Conservation (phyloP, 1,140 invertebrate genomes). For the Lamellibrachia luymesi region DNA sequence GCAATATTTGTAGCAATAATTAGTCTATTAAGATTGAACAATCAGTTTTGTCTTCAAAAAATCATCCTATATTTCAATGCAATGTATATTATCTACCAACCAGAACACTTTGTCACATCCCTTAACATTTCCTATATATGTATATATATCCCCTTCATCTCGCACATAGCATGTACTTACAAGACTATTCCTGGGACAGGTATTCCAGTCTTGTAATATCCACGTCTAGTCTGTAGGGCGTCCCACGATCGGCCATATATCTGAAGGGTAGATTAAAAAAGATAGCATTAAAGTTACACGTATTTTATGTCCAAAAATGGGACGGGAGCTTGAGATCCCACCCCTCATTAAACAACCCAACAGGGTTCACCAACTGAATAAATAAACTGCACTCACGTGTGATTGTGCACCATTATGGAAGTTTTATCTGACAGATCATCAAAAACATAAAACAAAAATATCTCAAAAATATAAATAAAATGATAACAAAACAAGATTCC, state of each 20-base stretch:
- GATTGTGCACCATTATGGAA: no score
- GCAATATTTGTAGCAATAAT: background rate
- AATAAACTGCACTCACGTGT: no score
- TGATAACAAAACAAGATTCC: background rate
- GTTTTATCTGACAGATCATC: background rate
- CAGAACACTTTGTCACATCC: background rate
- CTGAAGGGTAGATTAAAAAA: slow-evolving; percentile 33
- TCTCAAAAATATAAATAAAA: background rate
- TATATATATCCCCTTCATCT: background rate
- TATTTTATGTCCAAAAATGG: background rate
- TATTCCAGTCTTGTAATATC: slow-evolving; percentile 38
- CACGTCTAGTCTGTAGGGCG: slow-evolving; percentile 46
- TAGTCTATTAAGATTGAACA: background rate
- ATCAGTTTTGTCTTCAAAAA: no score
- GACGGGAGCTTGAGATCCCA: no score
- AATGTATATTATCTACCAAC: background rate
- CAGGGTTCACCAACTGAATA: no score
- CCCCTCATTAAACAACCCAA: no score
- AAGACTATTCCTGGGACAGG: slow-evolving; percentile 38
- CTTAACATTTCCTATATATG: background rate
- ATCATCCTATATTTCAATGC: background rate
- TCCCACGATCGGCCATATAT: slow-evolving; percentile 46
- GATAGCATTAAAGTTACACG: background rate
- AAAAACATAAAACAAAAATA: background rate
- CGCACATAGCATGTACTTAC: slow-evolving; percentile 36